Conservation (phyloP, 2,888 invertebrate genomes). For the Tetranychus truncatus region DNA sequence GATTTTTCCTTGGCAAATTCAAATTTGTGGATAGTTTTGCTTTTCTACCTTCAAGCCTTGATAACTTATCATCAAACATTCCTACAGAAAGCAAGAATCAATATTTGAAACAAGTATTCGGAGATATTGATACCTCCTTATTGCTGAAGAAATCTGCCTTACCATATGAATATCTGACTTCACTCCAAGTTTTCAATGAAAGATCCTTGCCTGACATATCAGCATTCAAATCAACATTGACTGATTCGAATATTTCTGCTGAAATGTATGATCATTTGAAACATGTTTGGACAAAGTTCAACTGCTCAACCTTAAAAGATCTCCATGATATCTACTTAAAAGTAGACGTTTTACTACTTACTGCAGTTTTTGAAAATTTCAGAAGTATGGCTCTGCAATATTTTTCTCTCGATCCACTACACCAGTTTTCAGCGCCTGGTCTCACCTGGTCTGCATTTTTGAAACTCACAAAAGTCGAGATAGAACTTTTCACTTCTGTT, state of each 20-base stretch:
- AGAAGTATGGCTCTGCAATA: background rate
- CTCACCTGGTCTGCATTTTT: background rate
- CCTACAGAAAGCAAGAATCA: background rate
- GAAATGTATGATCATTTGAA: background rate
- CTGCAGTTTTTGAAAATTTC: constrained; percentile 7
- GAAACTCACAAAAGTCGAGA: background rate
- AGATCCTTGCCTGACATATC: background rate
- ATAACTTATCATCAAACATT: background rate
- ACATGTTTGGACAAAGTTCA: background rate
- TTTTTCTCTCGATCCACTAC: background rate
- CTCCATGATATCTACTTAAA: background rate
- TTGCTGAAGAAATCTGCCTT: background rate
- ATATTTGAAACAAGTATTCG: background rate
- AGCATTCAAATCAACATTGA: background rate
- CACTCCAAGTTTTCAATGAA: background rate
- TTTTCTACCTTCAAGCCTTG: background rate
- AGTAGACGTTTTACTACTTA: background rate
- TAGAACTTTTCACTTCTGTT: background rate
- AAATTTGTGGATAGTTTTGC: background rate
- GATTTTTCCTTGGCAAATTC: background rate
- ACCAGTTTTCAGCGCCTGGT: background rate
- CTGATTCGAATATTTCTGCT: background rate
- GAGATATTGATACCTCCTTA: background rate
- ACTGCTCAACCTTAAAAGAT: background rate
- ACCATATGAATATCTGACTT: background rate